These are phyloP conservation scores for Hyalella azteca DNA, from an alignment of 2,888 invertebrate species.

Conservation along the genomic window DNA sequence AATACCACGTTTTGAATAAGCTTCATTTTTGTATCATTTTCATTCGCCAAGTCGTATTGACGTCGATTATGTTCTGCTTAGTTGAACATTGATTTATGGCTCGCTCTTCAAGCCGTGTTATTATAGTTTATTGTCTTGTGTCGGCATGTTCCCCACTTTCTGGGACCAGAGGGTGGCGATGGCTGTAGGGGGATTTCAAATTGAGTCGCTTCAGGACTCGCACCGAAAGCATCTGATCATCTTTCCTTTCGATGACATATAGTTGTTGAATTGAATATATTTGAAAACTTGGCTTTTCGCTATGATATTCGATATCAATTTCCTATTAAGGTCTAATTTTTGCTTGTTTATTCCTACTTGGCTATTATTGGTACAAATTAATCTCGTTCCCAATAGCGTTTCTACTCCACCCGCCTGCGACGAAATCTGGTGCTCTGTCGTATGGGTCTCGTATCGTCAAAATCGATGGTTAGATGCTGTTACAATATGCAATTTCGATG, in stretches of 20 bases:
- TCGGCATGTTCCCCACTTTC: slow-evolving; percentile 21
- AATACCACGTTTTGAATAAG: no score
- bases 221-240: no score
- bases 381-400: neutral
- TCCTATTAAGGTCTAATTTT: no score
- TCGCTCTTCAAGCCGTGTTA: slow-evolving; percentile 21
- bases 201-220: neutral
- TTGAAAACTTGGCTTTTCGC: no score
- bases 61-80: neutral
- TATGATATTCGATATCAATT: no score
- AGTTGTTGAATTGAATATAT: no score
- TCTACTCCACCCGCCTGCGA: neutral
- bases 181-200: slow-evolving; percentile 17
- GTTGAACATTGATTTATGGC: slow-evolving; percentile 11
- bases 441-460: slow-evolving; percentile 31
- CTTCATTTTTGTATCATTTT: no score
- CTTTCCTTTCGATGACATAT: no score
- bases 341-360: no score
- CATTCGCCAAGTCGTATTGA: no score
- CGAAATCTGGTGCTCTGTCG: slow-evolving; percentile 18
- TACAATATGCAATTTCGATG: slow-evolving; percentile 37
- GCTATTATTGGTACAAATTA: neutral
- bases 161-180: slow-evolving; percentile 5
- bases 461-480: slow-evolving; percentile 28
- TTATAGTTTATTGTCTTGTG: slow-evolving; percentile 4